Conservation (phyloP, 2,113 vertebrate species). For the Etia nguti region DNA sequence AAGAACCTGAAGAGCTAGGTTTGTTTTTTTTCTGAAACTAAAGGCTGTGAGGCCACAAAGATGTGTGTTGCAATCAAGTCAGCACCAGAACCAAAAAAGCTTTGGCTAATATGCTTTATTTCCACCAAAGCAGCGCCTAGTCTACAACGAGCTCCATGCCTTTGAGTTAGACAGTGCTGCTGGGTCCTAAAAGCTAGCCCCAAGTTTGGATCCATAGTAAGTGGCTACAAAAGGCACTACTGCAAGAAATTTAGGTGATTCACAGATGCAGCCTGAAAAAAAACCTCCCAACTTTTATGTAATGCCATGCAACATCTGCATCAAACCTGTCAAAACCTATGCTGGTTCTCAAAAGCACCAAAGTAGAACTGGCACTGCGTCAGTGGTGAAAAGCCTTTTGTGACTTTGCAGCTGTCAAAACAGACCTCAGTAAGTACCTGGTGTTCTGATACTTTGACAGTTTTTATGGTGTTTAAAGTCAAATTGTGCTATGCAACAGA, state of each 20-base stretch:
- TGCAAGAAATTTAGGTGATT: not conserved
- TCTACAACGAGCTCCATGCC: not conserved
- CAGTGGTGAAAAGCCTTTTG: not conserved
- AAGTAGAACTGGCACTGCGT: not conserved
- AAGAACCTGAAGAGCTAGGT: slow-evolving; percentile 28
- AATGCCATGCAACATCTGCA: not conserved
- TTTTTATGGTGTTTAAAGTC: not conserved
- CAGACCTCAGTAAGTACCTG: not conserved
- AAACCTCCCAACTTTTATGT: not conserved
- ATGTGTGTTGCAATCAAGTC: not conserved
- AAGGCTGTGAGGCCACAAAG: slow-evolving; percentile 18
- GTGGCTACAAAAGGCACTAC: not conserved
- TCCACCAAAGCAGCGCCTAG: not conserved
- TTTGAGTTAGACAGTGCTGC: not conserved
- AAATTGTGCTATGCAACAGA: slow-evolving; percentile 6
- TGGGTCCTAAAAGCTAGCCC: not conserved
- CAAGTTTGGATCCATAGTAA: not conserved
- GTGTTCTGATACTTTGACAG: not conserved
- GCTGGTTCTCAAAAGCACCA: not conserved
- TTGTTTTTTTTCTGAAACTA: not conserved
- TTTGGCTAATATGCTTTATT: not conserved
- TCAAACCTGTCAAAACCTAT: not conserved
- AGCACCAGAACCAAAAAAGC: slow-evolving; percentile 28
- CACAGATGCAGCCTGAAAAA: not conserved
- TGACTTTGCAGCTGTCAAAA: slow-evolving; percentile 1